A percentile compares a stretch with the other conserved stretches of the same genome.
These are phyloP conservation scores for Graphium colonna DNA, from an alignment of 2,888 invertebrate species.

Conservation along the genomic window DNA sequence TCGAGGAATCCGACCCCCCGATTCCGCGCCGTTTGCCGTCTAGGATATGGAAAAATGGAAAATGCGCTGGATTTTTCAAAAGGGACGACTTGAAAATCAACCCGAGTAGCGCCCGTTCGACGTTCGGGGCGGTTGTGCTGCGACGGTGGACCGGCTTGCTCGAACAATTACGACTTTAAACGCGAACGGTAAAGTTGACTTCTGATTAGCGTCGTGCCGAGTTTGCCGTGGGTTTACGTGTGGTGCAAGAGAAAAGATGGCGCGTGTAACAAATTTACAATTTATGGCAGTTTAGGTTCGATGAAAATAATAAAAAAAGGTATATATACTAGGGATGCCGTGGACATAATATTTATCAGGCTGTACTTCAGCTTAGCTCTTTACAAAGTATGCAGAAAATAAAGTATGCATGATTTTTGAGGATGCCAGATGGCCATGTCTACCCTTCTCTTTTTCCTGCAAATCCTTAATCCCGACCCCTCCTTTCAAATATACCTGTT, in stretches of 20 bases:
- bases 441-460: too few species aligned
- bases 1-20: slow-evolving; percentile 24
- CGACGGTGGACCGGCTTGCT: slow-evolving; percentile 20
- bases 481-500: too few species aligned
- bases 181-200: slow-evolving; percentile 38
- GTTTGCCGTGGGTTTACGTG: slow-evolving; percentile 43
- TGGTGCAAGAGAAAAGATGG: slow-evolving; percentile 39
- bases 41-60: slow-evolving; percentile 33
- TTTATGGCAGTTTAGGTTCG: too few species aligned
- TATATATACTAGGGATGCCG: too few species aligned
- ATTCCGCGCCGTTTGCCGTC: slow-evolving; percentile 26
- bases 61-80: slow-evolving; percentile 19
- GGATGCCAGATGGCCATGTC: too few species aligned
- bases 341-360: too few species aligned
- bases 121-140: slow-evolving; percentile 41
- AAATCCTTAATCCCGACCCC: too few species aligned
- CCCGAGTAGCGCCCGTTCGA: slow-evolving; percentile 32
- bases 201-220: slow-evolving; percentile 37
- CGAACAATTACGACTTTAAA: slow-evolving; percentile 38
- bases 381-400: too few species aligned
- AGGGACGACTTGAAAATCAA: slow-evolving; percentile 35
- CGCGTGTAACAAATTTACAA: too few species aligned
- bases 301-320: too few species aligned
- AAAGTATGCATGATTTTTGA: too few species aligned
- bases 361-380: too few species aligned